phyloP scores from a whole-genome alignment of 2,888 invertebrate genomes.

The Scelioninae gen. 2 region DNA sequence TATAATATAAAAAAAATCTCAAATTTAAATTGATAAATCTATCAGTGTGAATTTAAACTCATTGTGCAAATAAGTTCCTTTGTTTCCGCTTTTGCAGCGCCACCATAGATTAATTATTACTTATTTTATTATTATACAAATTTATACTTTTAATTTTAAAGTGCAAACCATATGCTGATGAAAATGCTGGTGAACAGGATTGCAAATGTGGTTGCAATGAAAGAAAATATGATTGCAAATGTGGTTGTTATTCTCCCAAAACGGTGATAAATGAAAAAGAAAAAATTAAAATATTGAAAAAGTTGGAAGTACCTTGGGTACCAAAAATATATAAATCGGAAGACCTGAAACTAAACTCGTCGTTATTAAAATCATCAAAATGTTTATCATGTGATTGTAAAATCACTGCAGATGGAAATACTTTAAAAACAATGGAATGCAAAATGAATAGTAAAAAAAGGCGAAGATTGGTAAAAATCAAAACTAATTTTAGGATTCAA shows the following conservation, averaged over 20 bases:
- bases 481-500: background rate
- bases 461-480: background rate
- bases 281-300: conserved; percentile 9
- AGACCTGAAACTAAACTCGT: background rate
- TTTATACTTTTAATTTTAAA: background rate
- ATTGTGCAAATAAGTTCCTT: too few species aligned
- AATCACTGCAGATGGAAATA: background rate
- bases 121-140: too few species aligned
- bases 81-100: too few species aligned
- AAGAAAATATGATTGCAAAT: background rate
- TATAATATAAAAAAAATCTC: too few species aligned
- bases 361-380: background rate
- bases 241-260: conserved; percentile 16
- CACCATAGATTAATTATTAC: background rate
- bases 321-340: background rate
- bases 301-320: conserved; percentile 1
- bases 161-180: background rate
- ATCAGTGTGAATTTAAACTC: too few species aligned
- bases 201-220: conserved; percentile 10
- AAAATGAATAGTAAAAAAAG: conserved; percentile 2
- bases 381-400: conserved; percentile 9
- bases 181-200: background rate
- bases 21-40: too few species aligned
- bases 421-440: conserved; percentile 8
- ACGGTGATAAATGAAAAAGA: background rate